Evolutionary conservation across 2,113 vertebrate genomes (phyloP), one percentile per base, ranked within the genome.

Genomic region (Amphilophus citrinellus): DNA sequence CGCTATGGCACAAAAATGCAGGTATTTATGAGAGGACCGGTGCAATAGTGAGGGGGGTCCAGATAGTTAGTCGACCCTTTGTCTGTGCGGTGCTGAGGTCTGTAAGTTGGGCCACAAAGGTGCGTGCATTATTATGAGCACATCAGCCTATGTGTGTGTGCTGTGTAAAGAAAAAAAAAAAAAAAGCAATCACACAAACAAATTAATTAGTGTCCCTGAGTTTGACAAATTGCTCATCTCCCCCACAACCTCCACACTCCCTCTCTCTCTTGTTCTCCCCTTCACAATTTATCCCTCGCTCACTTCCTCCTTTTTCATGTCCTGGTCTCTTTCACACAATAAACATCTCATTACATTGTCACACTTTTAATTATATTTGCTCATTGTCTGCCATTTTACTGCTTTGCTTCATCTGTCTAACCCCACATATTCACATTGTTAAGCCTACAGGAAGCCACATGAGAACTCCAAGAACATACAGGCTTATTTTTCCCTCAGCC

Each of bases 171-270:
- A 39, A 18, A 18, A 50, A 20, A 62, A 15, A 15, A 66, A 95
- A 95, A 27, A 95, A 95, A 94, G 89, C 95, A 96, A 96, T 96
- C 95, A 95, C 92, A 95, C 94, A 96, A 96, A 96, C 95, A 96
- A 96, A 96, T 96, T 94, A 96, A 96, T 96, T 96, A 95, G 93
- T 90, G 92, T 91, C 91, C 82, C 91, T 83, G 77, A 90, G 84
- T 90, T 96, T 96, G 94, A 95, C 94, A 92, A 96, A 96, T 95
- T 94, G 88, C 90, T 94, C 89, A 80, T 92, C 90, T 90, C 66
- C 76, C 61, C 59, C 62, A 68, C 84, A 73, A 58, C 89, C 78
- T 76, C 66, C 58, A 59, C 15, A 10, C 77, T 76, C 61, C 80
- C n/a, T 78, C 59, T 66, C 77, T 53, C 77, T 53, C 62, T 13